Base-by-base conservation (phyloP, 1,140 invertebrate species). In the Drosophila tropicalis region DNA sequence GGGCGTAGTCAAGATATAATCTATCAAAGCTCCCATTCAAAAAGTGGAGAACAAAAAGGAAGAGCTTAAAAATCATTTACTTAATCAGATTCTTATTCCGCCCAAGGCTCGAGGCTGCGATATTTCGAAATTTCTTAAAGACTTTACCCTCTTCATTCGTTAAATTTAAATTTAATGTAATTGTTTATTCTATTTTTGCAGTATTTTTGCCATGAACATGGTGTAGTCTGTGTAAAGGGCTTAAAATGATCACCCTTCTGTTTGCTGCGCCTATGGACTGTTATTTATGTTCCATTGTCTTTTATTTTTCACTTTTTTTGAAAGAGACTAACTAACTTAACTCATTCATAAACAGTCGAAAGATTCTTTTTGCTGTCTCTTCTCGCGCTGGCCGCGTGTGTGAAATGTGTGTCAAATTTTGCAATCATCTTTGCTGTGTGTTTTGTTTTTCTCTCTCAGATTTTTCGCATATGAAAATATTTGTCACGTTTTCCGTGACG, bases 401-500 rank as follows among this genome's bases (percentile, higher is more conserved):
- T 70, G 73, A 90, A 81, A 89, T 89, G 84, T 89, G 85, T 84
- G 84, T 89, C 84, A 89, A 78, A 90, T 89, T 89, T 90, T 83
- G 83, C 82, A 86, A 86, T 70, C 83, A 85, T 79, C 79, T 85
- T 17, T 67, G 76, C 70, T 60, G 41, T 39, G 29, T 63, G 70
- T 76, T 76, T 74, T 60, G 65, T 63, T 75, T 75, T 47, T 74
- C 44, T 51, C 10, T 51, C 44, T 12, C 17, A 5, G 17, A 51
- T 74, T 76, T 60, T 77, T 78, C 68, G 84, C 80, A 90, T 89
- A 89, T 90, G 81, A 89, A 89, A 79, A 89, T 81, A 76, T 87
- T 89, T 89, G 84, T 89, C 84, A 89, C 84, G 84, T 89, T 89
- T 89, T 89, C 84, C 84, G 84, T 89, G 84, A 89, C 84, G 84